Base-by-base conservation (phyloP, 2,113 vertebrate genomes). In the Salvator merianae region DNA sequence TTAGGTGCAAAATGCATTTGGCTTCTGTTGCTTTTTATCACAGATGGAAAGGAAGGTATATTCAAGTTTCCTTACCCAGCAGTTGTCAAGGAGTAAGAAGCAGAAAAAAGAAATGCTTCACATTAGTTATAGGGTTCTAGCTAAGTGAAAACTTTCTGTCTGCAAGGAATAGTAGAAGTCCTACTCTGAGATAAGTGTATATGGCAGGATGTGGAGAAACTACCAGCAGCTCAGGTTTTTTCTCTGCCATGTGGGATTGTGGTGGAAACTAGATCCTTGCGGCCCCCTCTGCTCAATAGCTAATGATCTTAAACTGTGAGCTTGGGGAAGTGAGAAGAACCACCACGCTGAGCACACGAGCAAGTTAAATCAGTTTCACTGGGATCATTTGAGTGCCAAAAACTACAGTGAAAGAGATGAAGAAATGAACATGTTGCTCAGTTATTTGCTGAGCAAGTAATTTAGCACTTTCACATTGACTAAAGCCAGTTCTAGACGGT, bases 291-390 rank as follows among this genome's bases (percentile, higher is more conserved):
- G 30, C 59, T 26, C 18, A 22, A 3, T 22, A 10, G 75, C 36
- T 34, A 72, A 72, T 84, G 66, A 10, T 71, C 78, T 78, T 78
- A 78, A 84, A 68, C 66, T 34, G 75, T 6, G 50, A 84, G 50
- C 34, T 14, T 36, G 14, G 4, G 36, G 50, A 62, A 62, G 66
- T 5, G 75, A 68, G 34, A 12, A 43, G 14, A 8, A n/a, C 10
- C 9, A 14, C 14, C 28, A 20, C 16, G 5, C 65, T 34, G 22
- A 34, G 38, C 36, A 59, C 55, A 59, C 55, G 18, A 20, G 2
- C 55, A 68, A 36, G 76, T 43, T 50, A 20, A 79, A 79, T 79
- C 28, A 32, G 79, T 63, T 47, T 55, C 53, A 7, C 53, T 69
- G 30, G 50, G 55, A 40, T 65, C 24, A 30, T 63, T 34, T n/a